These are phyloP conservation scores for Tetramorium bicarinatum DNA, from an alignment of 2,888 invertebrate species.

Conservation along the genomic window DNA sequence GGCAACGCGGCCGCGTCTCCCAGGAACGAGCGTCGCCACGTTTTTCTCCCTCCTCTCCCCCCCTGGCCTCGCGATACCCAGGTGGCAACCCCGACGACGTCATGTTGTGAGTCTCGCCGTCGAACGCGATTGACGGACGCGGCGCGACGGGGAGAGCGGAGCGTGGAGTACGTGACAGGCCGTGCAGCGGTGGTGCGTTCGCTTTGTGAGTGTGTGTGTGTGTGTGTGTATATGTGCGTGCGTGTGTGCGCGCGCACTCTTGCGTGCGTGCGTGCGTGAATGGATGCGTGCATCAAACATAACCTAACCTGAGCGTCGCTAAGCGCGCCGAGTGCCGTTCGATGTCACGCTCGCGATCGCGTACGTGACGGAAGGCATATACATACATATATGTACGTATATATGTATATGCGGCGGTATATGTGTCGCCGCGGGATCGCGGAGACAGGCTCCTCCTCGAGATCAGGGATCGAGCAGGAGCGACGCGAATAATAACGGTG, in stretches of 20 bases:
- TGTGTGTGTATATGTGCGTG: background rate
- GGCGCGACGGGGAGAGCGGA: conserved; percentile 34
- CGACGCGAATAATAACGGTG: background rate
- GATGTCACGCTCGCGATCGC: conserved; percentile 30
- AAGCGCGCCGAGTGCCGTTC: conserved; percentile 31
- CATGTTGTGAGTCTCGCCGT: conserved; percentile 65
- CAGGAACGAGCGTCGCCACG: conserved; percentile 60
- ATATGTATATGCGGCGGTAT: background rate
- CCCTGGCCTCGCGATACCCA: background rate
- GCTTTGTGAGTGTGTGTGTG: background rate
- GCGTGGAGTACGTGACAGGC: background rate
- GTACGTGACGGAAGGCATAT: conserved; percentile 15
- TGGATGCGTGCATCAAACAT: conserved; percentile 44
- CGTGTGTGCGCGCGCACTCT: background rate
- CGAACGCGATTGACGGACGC: conserved; percentile 68
- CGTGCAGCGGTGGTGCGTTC: background rate
- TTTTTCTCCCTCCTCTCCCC: background rate
- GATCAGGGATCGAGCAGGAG: background rate
- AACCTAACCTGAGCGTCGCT: conserved; percentile 47
- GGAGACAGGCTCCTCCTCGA: background rate
- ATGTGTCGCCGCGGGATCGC: background rate
- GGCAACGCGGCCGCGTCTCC: conserved; percentile 54
- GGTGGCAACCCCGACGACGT: background rate
- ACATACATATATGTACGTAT: background rate
- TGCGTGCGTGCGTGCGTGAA: background rate